phyloP scores from a whole-genome alignment of 2,113 vertebrate genomes.

The Dipodomys ordii region DNA sequence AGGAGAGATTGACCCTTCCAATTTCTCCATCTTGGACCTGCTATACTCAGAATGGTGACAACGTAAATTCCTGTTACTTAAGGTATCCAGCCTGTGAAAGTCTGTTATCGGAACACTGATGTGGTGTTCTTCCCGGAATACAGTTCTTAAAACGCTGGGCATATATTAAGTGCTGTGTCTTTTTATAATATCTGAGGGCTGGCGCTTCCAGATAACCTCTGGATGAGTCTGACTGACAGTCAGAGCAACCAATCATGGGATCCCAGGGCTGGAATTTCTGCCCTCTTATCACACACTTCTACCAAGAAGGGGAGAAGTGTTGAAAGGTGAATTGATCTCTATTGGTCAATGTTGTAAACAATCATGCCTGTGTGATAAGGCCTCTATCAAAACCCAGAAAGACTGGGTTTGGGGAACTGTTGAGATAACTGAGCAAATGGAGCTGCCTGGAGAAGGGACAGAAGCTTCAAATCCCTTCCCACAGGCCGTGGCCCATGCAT shows the following conservation, averaged over 20 bases:
- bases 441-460: background rate
- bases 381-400: background rate
- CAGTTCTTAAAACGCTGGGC: background rate
- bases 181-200: background rate
- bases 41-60: background rate
- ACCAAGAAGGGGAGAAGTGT: background rate
- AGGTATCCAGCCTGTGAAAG: background rate
- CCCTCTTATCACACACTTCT: too few species aligned
- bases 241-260: background rate
- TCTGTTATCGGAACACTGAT: background rate
- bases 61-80: background rate
- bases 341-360: background rate
- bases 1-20: background rate
- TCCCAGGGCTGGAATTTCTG: background rate
- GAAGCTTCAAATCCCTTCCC: background rate
- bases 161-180: background rate
- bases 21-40: background rate
- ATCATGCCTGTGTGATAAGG: background rate
- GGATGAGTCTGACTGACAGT: background rate
- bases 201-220: too few species aligned
- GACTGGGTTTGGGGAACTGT: background rate
- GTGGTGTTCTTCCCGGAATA: background rate
- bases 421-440: background rate
- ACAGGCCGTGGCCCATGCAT: background rate
- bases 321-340: background rate